Evolutionary conservation across 2,888 invertebrate species (phyloP).

Genomic region (Macroteleia sp.): DNA sequence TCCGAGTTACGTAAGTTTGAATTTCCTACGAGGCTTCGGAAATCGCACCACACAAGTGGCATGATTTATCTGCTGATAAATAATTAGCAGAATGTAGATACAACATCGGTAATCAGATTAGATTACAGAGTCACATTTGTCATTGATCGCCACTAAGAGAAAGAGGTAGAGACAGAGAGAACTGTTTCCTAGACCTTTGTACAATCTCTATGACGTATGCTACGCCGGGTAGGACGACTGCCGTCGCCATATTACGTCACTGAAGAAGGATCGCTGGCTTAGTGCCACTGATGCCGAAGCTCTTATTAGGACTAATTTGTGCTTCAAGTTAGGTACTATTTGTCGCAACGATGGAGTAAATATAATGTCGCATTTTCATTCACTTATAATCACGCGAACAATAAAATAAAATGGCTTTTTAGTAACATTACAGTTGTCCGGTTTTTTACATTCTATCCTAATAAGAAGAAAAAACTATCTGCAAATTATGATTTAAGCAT

Average conservation of each 20-base stretch:
- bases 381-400: constrained; percentile 45
- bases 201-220: constrained; percentile 48
- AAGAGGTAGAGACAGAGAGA: constrained; percentile 21
- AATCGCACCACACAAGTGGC: background rate
- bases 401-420: constrained; percentile 55
- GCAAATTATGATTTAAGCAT: no score
- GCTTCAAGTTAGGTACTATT: constrained; percentile 55
- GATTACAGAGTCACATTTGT: constrained; percentile 38
- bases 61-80: constrained; percentile 36
- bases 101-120: constrained; percentile 43
- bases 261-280: constrained; percentile 57
- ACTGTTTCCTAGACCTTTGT: constrained; percentile 47
- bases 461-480: no score
- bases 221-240: constrained; percentile 40
- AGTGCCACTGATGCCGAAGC: constrained; percentile 57
- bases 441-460: no score
- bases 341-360: constrained; percentile 45
- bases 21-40: constrained; percentile 5
- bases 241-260: constrained; percentile 57
- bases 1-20: constrained; percentile 10
- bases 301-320: constrained; percentile 62
- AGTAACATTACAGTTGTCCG: no score
- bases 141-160: constrained; percentile 42
- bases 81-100: constrained; percentile 45
- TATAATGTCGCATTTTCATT: constrained; percentile 52